phyloP scores from a whole-genome alignment of 1,140 invertebrate species.

The Psix sp. region DNA sequence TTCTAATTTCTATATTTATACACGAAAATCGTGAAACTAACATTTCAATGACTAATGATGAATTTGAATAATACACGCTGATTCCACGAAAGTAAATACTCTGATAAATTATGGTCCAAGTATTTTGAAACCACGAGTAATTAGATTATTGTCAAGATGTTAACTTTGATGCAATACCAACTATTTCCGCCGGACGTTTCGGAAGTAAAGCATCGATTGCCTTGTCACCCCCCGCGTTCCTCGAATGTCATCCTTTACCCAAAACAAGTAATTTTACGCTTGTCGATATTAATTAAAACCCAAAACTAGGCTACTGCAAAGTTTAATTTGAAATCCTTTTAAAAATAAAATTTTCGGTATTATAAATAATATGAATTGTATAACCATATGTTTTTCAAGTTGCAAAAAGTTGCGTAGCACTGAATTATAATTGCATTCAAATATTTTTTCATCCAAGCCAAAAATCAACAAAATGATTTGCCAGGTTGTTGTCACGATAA shows the following conservation, averaged over 20 bases:
- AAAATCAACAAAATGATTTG: too few species aligned
- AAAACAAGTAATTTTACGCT: slow-evolving; percentile 12
- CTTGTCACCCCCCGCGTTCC: slow-evolving; percentile 9
- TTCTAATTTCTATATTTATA: too few species aligned
- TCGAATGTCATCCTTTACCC: slow-evolving; percentile 5
- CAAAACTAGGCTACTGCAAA: too few species aligned
- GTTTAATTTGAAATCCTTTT: too few species aligned
- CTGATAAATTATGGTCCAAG: slow-evolving; percentile 34
- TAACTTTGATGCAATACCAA: slow-evolving; percentile 30
- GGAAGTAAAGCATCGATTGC: slow-evolving; percentile 37
- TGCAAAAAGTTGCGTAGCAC: too few species aligned
- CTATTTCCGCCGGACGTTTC: slow-evolving; percentile 28
- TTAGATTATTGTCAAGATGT: slow-evolving; percentile 39
- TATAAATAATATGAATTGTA: too few species aligned
- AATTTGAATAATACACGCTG: slow-evolving; percentile 6
- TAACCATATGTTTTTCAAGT: too few species aligned
- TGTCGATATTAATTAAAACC: too few species aligned
- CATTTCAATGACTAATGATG: background rate
- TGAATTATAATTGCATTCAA: too few species aligned
- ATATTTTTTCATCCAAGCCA: too few species aligned
- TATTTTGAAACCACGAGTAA: slow-evolving; percentile 39
- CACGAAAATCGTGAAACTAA: background rate
- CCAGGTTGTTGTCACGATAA: background rate
- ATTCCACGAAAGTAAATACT: slow-evolving; percentile 4
- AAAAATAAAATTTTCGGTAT: too few species aligned